These are phyloP conservation scores for Entomobrya proxima DNA, from an alignment of 2,888 invertebrate species.

Conservation along the genomic window DNA sequence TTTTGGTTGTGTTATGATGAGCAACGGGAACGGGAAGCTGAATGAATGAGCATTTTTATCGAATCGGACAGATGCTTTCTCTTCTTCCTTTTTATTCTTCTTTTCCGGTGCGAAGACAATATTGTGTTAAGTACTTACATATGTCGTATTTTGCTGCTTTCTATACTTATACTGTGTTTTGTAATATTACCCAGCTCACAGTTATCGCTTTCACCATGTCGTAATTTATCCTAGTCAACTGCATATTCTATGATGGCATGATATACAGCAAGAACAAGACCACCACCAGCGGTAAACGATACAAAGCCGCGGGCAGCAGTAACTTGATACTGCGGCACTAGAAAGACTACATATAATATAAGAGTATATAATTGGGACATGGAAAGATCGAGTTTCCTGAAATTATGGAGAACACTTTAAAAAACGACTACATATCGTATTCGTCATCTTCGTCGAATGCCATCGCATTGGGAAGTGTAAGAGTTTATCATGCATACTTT, in stretches of 20 bases:
- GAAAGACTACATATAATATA: too few relatives aligned
- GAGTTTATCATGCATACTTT: too few relatives aligned
- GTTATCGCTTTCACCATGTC: background rate
- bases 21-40: background rate
- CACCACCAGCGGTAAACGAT: background rate
- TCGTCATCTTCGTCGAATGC: too few relatives aligned
- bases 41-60: constrained; percentile 23
- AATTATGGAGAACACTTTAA: too few relatives aligned
- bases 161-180: background rate
- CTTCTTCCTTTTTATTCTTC: background rate
- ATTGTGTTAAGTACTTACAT: constrained; percentile 3
- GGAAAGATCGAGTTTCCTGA: background rate
- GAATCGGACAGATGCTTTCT: constrained; percentile 5
- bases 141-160: background rate
- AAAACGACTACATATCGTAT: too few relatives aligned
- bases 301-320: background rate
- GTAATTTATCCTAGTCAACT: background rate
- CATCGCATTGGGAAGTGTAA: too few relatives aligned
- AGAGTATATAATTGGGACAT: too few relatives aligned
- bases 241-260: background rate
- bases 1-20: too few relatives aligned
- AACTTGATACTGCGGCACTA: background rate
- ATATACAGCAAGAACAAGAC: background rate
- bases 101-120: background rate
- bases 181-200: background rate